Base-by-base conservation (phyloP, 2,888 invertebrate genomes). In the Halictus quadricinctus region DNA sequence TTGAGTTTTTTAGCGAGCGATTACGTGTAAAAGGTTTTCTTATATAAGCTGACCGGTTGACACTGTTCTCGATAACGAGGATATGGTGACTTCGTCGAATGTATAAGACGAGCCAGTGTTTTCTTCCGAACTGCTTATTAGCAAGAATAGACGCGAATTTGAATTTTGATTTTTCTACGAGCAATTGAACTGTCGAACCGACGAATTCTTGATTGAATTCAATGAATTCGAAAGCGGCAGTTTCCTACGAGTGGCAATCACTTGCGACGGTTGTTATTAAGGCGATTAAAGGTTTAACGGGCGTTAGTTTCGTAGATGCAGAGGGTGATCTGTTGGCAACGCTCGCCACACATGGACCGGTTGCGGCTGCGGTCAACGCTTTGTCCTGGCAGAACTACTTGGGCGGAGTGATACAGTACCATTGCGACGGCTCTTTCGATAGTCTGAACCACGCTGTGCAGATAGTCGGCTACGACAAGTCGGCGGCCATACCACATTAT, bases 371-470 rank as follows among this genome's bases (percentile, higher is more conserved):
- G 0, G 97, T 98, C 0, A 98, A 98, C 94, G 98, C 98, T 0
- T 95, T 97, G 48, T 96, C 97, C 1, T 98, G 98, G 98, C 97
- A 98, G 94, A 96, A 98, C 94, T 98, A 98, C 93, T 95, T 98
- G 13, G 97, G 97, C 0, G 98, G 98, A 0, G 96, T 98, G 58
- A 97, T 98, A 92, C 97, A 97, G 93, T 97, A 96, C 92, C 97
- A 98, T 91, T 98, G 98, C 95, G 96, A 96, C 79, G 96, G 96
- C 4, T 94, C 95, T 0, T 93, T 95, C 0, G 78, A 91, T 0
- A 95, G 95, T 66, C 94, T 97, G n/a, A 98, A 98, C 94, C 98
- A 98, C 92, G 98, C 98, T 0, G 97, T 98, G 0, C 96, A 97
- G 93, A 95, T 98, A 76, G 97, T 98, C 0, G 98, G 98, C 0